phyloP scores from a whole-genome alignment of 2,797 vertebrate species.

The Taeniopygia guttata region DNA sequence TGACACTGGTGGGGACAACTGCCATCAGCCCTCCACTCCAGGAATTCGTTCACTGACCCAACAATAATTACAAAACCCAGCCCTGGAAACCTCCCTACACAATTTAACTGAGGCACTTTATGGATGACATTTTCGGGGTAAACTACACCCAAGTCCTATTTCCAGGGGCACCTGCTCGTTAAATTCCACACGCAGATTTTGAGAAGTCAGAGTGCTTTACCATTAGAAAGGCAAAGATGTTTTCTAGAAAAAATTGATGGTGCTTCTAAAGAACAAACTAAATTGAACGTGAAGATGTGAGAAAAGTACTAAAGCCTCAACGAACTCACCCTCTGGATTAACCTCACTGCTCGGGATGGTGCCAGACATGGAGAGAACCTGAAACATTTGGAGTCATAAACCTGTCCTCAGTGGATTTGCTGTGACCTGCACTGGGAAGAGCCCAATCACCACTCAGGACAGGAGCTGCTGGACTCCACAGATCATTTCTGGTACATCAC shows the following conservation, averaged over 20 bases:
- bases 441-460: no score
- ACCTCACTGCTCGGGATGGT: background rate
- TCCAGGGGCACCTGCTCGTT: background rate
- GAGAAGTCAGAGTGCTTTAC: background rate
- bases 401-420: background rate
- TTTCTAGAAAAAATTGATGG: background rate
- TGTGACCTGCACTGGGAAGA: background rate
- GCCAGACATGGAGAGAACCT: background rate
- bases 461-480: background rate
- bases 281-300: background rate
- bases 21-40: background rate
- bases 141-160: background rate
- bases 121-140: background rate
- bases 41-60: background rate
- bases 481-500: background rate
- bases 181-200: background rate
- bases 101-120: background rate
- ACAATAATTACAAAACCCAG: background rate
- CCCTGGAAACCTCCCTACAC: background rate
- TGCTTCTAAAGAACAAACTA: background rate
- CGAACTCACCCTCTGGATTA: background rate
- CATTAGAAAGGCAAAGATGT: background rate
- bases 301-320: background rate
- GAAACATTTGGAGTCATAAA: background rate
- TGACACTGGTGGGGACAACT: background rate